Base-by-base conservation (phyloP, 1,140 invertebrate genomes). In the Calosoma granatense region DNA sequence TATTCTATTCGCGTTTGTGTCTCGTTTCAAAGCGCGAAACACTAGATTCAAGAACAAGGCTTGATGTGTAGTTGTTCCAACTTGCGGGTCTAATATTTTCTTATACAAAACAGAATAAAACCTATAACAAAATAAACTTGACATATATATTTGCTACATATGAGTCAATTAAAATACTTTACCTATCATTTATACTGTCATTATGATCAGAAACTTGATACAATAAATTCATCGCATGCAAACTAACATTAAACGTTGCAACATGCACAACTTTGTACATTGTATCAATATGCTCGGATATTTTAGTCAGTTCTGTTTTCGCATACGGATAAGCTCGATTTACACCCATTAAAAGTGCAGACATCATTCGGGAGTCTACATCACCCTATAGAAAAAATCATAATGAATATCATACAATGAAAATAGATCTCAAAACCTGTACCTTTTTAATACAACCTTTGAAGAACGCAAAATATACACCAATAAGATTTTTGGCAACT, bases 381-480 rank as follows among this genome's bases (percentile, higher is more conserved):
- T 96, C 92, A 20, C 92, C 90, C 81, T 90, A 63, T 43, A 71
- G 74, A 60, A 61, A 61, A 61, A n/a, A n/a, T n/a, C n/a, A n/a
- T n/a, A n/a, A n/a, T 58, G 59, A 53, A 54, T 43, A 51, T 54
- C 51, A 41, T 47, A 56, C n/a, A 59, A 56, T 30, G 52, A 59
- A 59, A 43, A 51, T 52, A 21, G 17, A 58, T 56, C 56, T 55
- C 36, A n/a, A 47, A 51, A 20, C n/a, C n/a, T n/a, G 61, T 64
- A 83, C 83, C 73, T 86, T 89, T 70, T 93, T 92, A 14, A 94
- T 81, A 43, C 86, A 85, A 51, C 92, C 88, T 76, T 94, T 97
- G 74, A 98, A 98, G 66, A 98, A 93, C 0, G 88, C 84, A 68
- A 98, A 94, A 72, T 97, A 98, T n/a, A 98, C 84, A 55, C 85